Percentiles rank a stretch among this genome's conserved stretches.
Conservation (phyloP, 2,888 invertebrate species). For the Seladonia tumulorum region DNA sequence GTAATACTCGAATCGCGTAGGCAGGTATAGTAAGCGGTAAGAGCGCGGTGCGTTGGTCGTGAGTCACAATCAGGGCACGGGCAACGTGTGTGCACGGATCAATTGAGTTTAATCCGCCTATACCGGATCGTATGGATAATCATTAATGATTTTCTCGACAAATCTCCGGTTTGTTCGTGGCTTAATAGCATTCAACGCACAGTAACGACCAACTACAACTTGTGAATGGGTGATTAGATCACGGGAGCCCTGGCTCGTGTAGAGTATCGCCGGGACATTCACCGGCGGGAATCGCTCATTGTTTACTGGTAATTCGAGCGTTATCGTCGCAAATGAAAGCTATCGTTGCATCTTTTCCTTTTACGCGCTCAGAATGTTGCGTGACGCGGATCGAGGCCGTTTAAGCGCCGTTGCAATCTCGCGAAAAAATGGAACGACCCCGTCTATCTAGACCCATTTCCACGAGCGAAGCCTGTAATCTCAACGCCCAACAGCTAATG, state of each 20-base stretch:
- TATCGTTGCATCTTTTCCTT: conserved; percentile 20
- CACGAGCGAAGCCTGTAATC: neutral
- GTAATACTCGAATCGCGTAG: neutral
- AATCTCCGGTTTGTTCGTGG: conserved; percentile 5
- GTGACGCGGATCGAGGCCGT: neutral
- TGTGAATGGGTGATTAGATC: conserved; percentile 60
- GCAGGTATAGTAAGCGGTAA: neutral
- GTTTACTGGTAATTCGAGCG: conserved; percentile 43
- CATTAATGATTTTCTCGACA: conserved; percentile 28
- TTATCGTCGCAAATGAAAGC: conserved; percentile 28
- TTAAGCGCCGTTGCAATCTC: neutral
- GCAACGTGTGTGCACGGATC: neutral
- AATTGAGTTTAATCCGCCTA: conserved; percentile 5
- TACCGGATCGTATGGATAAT: neutral
- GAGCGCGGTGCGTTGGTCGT: neutral
- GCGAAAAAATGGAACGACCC: neutral
- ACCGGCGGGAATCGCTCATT: conserved; percentile 77
- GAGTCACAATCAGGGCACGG: conserved; percentile 3
- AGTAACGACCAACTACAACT: conserved; percentile 43
- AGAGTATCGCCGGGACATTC: conserved; percentile 75
- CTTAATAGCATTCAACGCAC: conserved; percentile 38
- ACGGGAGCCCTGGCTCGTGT: conserved; percentile 28
- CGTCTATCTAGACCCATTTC: conserved; percentile 2
- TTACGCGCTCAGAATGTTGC: neutral
- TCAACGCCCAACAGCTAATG: neutral